Percentiles rank a stretch among this genome's conserved stretches.
phyloP scores from a whole-genome alignment of 2,797 vertebrate genomes.

The Taeniopygia guttata region DNA sequence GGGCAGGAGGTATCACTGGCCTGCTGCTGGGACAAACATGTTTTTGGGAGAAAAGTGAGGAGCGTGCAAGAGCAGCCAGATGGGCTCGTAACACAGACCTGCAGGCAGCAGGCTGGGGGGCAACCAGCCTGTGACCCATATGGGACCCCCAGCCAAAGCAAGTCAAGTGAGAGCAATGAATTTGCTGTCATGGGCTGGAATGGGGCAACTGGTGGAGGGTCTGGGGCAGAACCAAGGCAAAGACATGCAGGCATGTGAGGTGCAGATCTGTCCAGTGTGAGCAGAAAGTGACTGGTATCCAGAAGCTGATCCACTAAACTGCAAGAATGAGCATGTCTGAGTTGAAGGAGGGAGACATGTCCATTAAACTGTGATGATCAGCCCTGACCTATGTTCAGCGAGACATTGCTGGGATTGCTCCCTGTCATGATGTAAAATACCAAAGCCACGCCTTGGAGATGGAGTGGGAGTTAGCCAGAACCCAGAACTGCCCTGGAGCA shows the following conservation, averaged over 20 bases:
- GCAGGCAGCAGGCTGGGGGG: neutral
- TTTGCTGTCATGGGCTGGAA: neutral
- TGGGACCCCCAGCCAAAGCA: neutral
- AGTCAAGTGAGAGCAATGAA: neutral
- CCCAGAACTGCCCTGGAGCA: neutral
- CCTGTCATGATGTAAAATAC: neutral
- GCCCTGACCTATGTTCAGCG: neutral
- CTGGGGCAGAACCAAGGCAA: neutral
- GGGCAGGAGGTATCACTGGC: too few relatives aligned
- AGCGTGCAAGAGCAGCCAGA: neutral
- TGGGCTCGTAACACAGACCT: neutral
- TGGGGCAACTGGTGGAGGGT: neutral
- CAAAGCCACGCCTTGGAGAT: neutral
- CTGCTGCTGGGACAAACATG: neutral
- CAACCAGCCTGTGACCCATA: rapidly evolving
- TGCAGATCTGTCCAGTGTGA: neutral
- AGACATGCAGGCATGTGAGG: rapidly evolving
- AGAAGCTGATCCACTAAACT: neutral
- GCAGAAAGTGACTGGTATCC: neutral
- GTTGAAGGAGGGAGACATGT: neutral
- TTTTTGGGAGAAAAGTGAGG: neutral
- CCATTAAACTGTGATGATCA: constrained; percentile 12
- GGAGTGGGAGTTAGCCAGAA: neutral
- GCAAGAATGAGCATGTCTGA: neutral
- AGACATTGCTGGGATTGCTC: neutral